Evolutionary conservation across 30 jellyfish, hydroid and myxozoan genomes (phyloP), one percentile per base, ranked within the genome.

Genomic region (Catostylus mosaicus): DNA sequence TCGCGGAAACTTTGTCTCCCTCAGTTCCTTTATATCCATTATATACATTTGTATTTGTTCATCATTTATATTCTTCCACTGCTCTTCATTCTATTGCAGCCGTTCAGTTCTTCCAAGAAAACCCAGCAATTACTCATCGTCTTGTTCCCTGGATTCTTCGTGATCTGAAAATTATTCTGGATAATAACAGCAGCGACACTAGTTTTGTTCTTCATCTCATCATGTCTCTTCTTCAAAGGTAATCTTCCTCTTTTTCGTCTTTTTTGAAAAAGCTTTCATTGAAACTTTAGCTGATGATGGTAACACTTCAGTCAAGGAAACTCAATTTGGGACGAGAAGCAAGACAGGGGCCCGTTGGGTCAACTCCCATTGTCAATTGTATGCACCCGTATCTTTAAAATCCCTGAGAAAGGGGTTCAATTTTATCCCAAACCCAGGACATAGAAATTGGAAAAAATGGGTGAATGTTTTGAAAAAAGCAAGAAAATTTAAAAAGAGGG

Each of bases 61-160:
- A 5, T 40, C 54, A n/a, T n/a, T n/a, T n/a, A n/a, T n/a, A n/a
- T n/a, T n/a, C n/a, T n/a, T n/a, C n/a, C n/a, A n/a, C n/a, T n/a
- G n/a, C 54, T 40, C 14, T 40, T 40, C 54, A 5, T 40, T 5
- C 14, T 7, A 7, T 80, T 86, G 24, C 69, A 92, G 98, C 96
- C 43, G 72, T 80, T 16, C 74, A 88, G 47, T 92, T 92, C 69
- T 66, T 92, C 70, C 37, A 66, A 45, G 72, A 70, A 24, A 92
- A 92, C 81, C 98, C 98, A 0, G 98, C 98, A 30, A 57, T 81
- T 32, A 45, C 74, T 19, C 96, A 92, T 75, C 88, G 98, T 20
- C 74, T 86, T 38, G 98, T 92, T 20, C 96, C 96, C 1, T 92
- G 98, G 98, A 69, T 92, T 54, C 87, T 92, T 7, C 89, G 98